Base-by-base conservation (phyloP, 2,113 vertebrate genomes). In the Vicugna pacos region DNA sequence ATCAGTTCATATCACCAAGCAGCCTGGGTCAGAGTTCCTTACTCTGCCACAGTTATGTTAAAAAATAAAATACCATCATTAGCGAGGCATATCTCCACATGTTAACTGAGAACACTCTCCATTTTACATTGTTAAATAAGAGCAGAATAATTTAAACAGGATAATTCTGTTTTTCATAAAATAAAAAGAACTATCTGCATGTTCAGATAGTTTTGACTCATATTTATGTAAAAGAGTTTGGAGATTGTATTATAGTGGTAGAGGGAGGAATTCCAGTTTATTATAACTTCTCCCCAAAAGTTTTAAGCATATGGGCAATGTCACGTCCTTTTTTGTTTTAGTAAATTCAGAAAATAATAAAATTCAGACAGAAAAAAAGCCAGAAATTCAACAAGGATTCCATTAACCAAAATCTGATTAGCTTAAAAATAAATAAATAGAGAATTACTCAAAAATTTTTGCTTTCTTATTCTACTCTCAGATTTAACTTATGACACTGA, bases 61-160 rank as follows among this genome's bases (percentile, higher is more conserved):
- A 96, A 93, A 96, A 89, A 69, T 62, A 84, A 69, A 93, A 77
- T 69, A 5, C 2, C 35, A 54, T 35, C 30, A 89, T n/a, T 89
- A 88, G 67, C 82, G 14, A 67, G 46, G 22, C 50, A 24, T 60
- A 82, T 82, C 65, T 58, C 42, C 35, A 60, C 26, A 75, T 58
- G 73, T 32, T 69, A 32, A 38, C 54, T 76, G 88, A 84, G n/a
- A 60, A 77, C 17, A 69, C n/a, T 46, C 3, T 54, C 48, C 35
- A 35, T 56, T 67, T 85, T 26, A 46, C 17, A 42, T 38, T 72
- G 48, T 75, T 56, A 89, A 89, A 73, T 77, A 76, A 73, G 75
- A 84, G 46, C n/a, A 90, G 11, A 88, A 64, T 80, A 56, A 30
- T 54, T 82, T 50, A 75, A 83, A 28, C 38, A 60, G 19, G 16